Base-by-base conservation (phyloP, 2,888 invertebrate species). In the Hypselothyrea guttata region DNA sequence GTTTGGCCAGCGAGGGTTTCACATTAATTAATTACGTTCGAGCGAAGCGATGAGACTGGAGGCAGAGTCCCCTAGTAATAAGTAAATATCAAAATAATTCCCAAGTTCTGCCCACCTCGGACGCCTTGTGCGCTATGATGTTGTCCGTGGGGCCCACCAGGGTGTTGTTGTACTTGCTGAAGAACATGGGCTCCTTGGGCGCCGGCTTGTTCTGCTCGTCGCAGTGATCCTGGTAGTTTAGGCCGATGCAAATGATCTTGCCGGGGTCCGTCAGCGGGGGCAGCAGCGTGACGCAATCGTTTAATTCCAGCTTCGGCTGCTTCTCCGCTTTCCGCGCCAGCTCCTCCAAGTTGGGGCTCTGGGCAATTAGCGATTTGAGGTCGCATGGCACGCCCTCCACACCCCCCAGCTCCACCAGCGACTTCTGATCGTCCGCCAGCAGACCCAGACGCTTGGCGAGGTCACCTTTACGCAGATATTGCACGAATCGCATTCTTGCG, bases 221-320 rank as follows among this genome's bases (percentile, higher is more conserved):
- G 76, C 97, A 97, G 81, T 97, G 97, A 30, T 96, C 96, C 53
- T 91, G 89, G 89, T 97, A 97, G 90, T 97, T 97, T 42, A 97
- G 91, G 0, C 96, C 97, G n/a, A 97, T 93, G 87, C 96, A 96
- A 0, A 95, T 92, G 0, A 97, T 92, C 89, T 97, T 97, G 86
- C 96, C 96, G 66, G 95, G 94, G 38, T 93, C 93, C 1, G 92
- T 92, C 13, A 97, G 92, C 0, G 97, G 97, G 0, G 97, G 92
- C 42, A 93, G 44, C 9, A 89, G 27, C 0, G 72, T 73, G 37
- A 89, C 71, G 30, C 86, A 71, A 61, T 74, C 65, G 40, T 37
- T 57, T 0, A 82, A 11, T 1, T 41, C 28, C 2, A 76, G 4
- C 45, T 62, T 65, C 1, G 69, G 76, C 41, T 54, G 73, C 3